Base-by-base conservation (phyloP, 2,797 vertebrate species). In the Lates japonicus region DNA sequence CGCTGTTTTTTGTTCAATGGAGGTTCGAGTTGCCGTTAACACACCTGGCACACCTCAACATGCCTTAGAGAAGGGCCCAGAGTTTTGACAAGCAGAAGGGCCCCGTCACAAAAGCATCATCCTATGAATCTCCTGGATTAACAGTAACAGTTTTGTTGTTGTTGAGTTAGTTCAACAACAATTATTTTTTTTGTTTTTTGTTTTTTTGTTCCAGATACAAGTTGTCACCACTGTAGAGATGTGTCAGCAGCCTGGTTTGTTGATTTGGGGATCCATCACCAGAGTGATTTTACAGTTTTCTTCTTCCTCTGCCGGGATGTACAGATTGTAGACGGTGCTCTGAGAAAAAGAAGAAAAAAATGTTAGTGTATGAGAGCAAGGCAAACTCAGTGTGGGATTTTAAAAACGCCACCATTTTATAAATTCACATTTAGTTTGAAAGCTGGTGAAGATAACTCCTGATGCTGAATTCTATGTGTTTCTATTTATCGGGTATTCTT, bases 231-330 rank as follows among this genome's bases (percentile, higher is more conserved):
- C 19, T 4, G n/a, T 31, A 35, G 41, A 11, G 35, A 14, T 3
- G 42, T 42, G 14, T 78, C 60, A 82, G 17, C 16, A 19, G 48
- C 29, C 1, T 14, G 3, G 11, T 16, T 58, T 60, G 46, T 16
- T 41, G 73, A 10, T 11, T n/a, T 61, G 16, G 1, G 60, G 33
- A 1, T 92, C 81, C 0, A 2, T 12, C 64, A 91, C 68, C 46
- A 94, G 31, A 9, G 60, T 80, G 79, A 95, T 59, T 14, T 74
- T 72, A 22, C 84, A 86, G 39, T 37, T 61, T 1, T 82, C 76
- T 20, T 86, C 84, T 48, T 93, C 87, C 51, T 78, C 52, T 22
- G 7, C 4, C 0, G 66, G 79, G 17, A 69, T 0, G 35, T 83
- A 86, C 37, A 93, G 16, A 7, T 85, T 70, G 62, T 0, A 2